Base-by-base conservation (phyloP, 2,113 vertebrate species). In the Thinocorus orbignyianus region DNA sequence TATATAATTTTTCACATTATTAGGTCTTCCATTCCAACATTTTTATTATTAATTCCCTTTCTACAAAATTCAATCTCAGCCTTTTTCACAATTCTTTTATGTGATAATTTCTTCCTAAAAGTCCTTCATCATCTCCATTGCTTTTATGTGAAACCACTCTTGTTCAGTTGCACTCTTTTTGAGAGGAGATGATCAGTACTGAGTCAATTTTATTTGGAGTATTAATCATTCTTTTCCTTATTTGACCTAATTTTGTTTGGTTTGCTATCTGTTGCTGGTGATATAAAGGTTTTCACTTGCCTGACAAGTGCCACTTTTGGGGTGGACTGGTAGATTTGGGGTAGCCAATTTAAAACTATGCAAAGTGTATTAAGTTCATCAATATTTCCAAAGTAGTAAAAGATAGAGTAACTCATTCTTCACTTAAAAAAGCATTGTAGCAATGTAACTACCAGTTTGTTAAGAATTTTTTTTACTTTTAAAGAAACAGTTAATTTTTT, bases 371-470 rank as follows among this genome's bases (percentile, higher is more conserved):
- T 17, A 85, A 71, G 10, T 13, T 14, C 8, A 2, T 10, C 51
- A 74, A 7, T 57, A 73, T 39, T 80, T 69, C 30, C 55, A 28
- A 82, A 86, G 13, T 24, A 26, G 44, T 48, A 51, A 85, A 85
- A 76, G 18, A 46, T n/a, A 64, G 4, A 23, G 3, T 28, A 72
- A 51, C 6, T 62, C 30, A 80, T 10, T 61, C 30, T 71, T 61
- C 52, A 2, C 18, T 70, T 77, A 17, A 89, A 57, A 85, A 76
- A 9, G 2, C 19, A 58, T 41, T 46, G 4, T 72, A 26, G 44
- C 15, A 81, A 39, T 0, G 0, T n/a, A 55, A 58, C 11, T 68
- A 69, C 37, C 5, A 17, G 6, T 35, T 51, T 55, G 2, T 41
- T 64, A 64, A 62, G 2, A 51, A 22, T 61, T 82, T 84, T 1